Conservation (phyloP, 2,797 vertebrate species). For the Ficedula albicollis region DNA sequence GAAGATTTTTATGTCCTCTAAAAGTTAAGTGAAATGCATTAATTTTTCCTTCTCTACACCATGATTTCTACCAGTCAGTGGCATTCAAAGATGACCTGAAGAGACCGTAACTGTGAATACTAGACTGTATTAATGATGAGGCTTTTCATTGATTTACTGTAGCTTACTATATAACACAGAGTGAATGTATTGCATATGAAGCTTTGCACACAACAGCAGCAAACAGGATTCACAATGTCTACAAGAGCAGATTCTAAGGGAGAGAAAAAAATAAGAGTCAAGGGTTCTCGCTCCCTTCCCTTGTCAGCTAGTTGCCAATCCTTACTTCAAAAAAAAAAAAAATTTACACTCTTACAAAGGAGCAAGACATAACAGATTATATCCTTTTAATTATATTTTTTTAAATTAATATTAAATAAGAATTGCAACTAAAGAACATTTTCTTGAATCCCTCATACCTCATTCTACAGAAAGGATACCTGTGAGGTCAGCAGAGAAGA, state of each 20-base stretch:
- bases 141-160: constrained; percentile 7
- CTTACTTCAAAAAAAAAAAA: background rate
- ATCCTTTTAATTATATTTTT: background rate
- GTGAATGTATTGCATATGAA: background rate
- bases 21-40: background rate
- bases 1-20: background rate
- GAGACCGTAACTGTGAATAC: background rate
- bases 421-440: background rate
- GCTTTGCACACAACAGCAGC: background rate
- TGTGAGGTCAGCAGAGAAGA: background rate
- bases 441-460: background rate
- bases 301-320: background rate
- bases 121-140: background rate
- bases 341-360: background rate
- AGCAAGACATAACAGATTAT: background rate
- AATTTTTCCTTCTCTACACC: background rate
- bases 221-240: background rate
- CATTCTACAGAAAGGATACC: background rate
- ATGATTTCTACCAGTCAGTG: background rate
- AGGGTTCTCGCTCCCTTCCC: background rate
- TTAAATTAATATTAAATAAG: background rate
- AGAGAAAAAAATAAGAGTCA: background rate
- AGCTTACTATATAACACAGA: constrained; percentile 5
- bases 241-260: background rate
- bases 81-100: background rate